Evolutionary conservation across 2,797 vertebrate genomes (phyloP).

Genomic region (Schizopygopsis pylzovi): DNA sequence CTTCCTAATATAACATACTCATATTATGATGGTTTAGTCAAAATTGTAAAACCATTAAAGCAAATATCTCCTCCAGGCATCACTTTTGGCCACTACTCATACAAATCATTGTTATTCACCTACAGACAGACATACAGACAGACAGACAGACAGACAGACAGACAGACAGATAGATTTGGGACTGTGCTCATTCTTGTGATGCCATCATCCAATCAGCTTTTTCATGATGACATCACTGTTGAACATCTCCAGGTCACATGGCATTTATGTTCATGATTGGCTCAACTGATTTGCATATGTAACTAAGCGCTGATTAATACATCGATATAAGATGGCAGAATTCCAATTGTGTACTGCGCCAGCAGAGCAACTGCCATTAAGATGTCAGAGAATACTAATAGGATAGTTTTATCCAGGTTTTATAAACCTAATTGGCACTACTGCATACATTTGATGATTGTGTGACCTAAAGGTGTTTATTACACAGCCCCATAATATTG

Average conservation of each 20-base stretch:
- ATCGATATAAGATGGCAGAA: background rate
- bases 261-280: too few relatives aligned
- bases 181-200: too few relatives aligned
- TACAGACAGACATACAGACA: too few relatives aligned
- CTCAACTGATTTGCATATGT: too few relatives aligned
- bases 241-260: too few relatives aligned
- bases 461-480: constrained; percentile 19
- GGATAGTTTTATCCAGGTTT: background rate
- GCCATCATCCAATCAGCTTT: too few relatives aligned
- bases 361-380: background rate
- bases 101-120: too few relatives aligned
- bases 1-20: background rate
- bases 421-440: background rate
- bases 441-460: constrained; percentile 11
- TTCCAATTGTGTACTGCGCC: background rate
- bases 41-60: background rate
- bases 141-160: too few relatives aligned
- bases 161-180: too few relatives aligned
- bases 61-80: background rate
- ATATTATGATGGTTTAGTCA: background rate
- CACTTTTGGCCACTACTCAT: too few relatives aligned
- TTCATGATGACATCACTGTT: too few relatives aligned
- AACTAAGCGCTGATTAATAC: too few relatives aligned
- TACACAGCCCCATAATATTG: constrained; percentile 6
- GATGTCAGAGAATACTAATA: background rate